Percentiles rank a stretch among this genome's conserved stretches.
phyloP scores from a whole-genome alignment of 2,888 invertebrate genomes.

The Cryptocephalus moraei region DNA sequence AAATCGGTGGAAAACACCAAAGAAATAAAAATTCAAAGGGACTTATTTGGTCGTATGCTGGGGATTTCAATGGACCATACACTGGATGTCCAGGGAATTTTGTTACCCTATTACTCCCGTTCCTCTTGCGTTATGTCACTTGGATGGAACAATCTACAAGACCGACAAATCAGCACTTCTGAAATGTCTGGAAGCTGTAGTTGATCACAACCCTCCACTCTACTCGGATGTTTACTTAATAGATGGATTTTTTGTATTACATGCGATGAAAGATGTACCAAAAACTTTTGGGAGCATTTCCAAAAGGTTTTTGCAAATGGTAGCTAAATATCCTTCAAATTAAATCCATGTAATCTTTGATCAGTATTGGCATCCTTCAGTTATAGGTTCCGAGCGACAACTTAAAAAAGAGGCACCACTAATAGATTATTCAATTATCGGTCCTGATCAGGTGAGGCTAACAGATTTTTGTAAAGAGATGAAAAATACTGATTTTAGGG shows the following conservation, averaged over 20 bases:
- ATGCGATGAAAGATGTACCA: slow-evolving; percentile 15
- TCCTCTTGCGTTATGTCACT: slow-evolving; percentile 18
- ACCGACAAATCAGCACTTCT: slow-evolving; percentile 6
- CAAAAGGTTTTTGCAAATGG: slow-evolving; percentile 12
- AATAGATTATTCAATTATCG: slow-evolving; percentile 16
- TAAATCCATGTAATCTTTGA: slow-evolving; percentile 7
- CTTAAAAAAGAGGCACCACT: slow-evolving; percentile 1
- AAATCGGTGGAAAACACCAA: slow-evolving; percentile 5
- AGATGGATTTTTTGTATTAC: slow-evolving; percentile 19
- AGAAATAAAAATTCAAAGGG: slow-evolving; percentile 1
- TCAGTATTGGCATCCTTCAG: slow-evolving; percentile 5
- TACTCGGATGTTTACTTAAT: slow-evolving; percentile 13
- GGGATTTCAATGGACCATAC: slow-evolving; percentile 16
- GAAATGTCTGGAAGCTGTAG: background rate
- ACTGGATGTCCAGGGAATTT: slow-evolving; percentile 10
- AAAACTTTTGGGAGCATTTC: slow-evolving; percentile 10
- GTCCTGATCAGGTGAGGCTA: slow-evolving; percentile 19
- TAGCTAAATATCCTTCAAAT: slow-evolving; percentile 4
- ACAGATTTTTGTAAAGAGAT: slow-evolving; percentile 7
- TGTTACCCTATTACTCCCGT: slow-evolving; percentile 6
- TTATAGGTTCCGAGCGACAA: slow-evolving; percentile 6
- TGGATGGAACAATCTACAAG: slow-evolving; percentile 16
- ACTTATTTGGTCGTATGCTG: slow-evolving; percentile 7
- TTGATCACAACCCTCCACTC: slow-evolving; percentile 2
- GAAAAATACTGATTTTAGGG: slow-evolving; percentile 19